phyloP scores from a whole-genome alignment of 2,113 vertebrate genomes.

The Cairina moschata region DNA sequence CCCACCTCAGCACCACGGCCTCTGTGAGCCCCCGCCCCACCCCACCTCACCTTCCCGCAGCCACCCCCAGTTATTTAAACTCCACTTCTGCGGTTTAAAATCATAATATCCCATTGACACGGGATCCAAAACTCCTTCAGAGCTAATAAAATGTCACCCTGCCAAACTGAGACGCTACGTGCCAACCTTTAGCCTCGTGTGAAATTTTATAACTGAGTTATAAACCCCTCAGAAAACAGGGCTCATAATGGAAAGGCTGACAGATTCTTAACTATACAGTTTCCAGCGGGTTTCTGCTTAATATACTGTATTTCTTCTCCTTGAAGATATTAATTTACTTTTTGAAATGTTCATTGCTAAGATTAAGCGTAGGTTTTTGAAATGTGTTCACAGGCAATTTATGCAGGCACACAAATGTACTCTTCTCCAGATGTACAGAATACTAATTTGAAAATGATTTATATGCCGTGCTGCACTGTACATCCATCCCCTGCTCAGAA shows the following conservation, averaged over 20 bases:
- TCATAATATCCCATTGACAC: conserved; percentile 62
- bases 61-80: conserved; percentile 70
- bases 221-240: conserved; percentile 77
- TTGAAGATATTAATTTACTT: conserved; percentile 85
- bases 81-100: conserved; percentile 74
- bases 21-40: neutral
- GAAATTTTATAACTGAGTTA: conserved; percentile 81
- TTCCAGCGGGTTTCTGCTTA: conserved; percentile 80
- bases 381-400: conserved; percentile 83
- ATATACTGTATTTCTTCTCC: conserved; percentile 81
- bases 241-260: conserved; percentile 77
- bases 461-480: conserved; percentile 26
- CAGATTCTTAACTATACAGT: conserved; percentile 78
- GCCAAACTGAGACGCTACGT: conserved; percentile 68
- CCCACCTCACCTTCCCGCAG: conserved; percentile 22
- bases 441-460: conserved; percentile 85
- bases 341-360: conserved; percentile 83
- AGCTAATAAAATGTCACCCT: conserved; percentile 76
- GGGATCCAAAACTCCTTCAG: conserved; percentile 76
- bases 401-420: conserved; percentile 79
- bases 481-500: conserved; percentile 78
- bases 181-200: conserved; percentile 74
- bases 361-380: conserved; percentile 82
- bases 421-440: conserved; percentile 79
- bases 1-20: neutral